These are phyloP conservation scores for Venustaconcha ellipsiformis DNA, from an alignment of 1,140 invertebrate species.

Conservation along the genomic window DNA sequence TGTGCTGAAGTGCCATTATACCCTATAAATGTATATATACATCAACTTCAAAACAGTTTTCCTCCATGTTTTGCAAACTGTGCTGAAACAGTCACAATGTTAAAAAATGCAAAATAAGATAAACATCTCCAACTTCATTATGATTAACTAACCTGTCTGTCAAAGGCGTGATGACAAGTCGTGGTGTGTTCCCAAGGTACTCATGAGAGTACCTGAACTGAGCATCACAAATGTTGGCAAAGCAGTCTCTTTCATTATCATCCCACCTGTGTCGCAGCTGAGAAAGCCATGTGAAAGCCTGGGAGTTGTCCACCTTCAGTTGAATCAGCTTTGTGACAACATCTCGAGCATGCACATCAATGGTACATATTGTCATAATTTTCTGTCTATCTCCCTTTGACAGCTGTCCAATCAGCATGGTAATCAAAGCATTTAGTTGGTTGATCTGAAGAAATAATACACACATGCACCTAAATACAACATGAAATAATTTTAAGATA, in stretches of 20 bases:
- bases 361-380: constrained; percentile 97
- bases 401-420: constrained; percentile 86
- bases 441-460: constrained; percentile 73
- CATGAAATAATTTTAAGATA: too few species aligned
- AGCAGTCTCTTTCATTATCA: constrained; percentile 87
- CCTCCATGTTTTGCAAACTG: too few species aligned
- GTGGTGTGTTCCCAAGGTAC: constrained; percentile 92
- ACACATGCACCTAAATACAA: neutral
- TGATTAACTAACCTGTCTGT: neutral
- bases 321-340: constrained; percentile 91
- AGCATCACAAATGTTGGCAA: constrained; percentile 95
- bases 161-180: constrained; percentile 81
- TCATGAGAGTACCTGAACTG: constrained; percentile 88
- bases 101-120: too few species aligned
- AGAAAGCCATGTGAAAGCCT: constrained; percentile 94
- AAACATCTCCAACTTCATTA: too few species aligned
- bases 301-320: constrained; percentile 86
- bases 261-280: constrained; percentile 93
- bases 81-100: too few species aligned
- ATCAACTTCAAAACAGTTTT: too few species aligned
- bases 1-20: too few species aligned
- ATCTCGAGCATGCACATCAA: constrained; percentile 92
- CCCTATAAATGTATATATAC: too few species aligned
- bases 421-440: constrained; percentile 89
- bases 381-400: constrained; percentile 91